Evolutionary conservation across 2,797 vertebrate species (phyloP).

Genomic region (Thaleichthys pacificus): DNA sequence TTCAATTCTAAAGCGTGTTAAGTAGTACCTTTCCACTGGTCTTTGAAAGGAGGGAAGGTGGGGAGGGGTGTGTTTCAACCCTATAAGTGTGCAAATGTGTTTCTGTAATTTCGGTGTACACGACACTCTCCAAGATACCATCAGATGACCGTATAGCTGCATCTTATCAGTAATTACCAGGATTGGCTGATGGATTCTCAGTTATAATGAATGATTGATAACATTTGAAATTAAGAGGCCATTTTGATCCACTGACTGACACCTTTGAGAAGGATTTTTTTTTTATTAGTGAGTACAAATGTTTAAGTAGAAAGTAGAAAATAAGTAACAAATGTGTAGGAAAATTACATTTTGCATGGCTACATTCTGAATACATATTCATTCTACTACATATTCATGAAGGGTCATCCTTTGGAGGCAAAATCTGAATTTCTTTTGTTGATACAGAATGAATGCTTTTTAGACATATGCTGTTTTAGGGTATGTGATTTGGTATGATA

Average conservation of each 20-base stretch:
- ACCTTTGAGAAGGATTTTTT: conserved; percentile 49
- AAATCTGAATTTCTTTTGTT: not conserved
- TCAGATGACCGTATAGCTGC: conserved; percentile 35
- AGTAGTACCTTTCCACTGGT: conserved; percentile 71
- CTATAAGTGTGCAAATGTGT: conserved; percentile 76
- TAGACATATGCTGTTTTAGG: not conserved
- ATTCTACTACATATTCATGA: conserved; percentile 38
- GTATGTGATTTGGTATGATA: not conserved
- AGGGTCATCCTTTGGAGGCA: not conserved
- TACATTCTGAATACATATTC: conserved; percentile 35
- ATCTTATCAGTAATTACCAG: conserved; percentile 78
- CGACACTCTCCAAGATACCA: conserved; percentile 34
- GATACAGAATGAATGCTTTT: conserved; percentile 15
- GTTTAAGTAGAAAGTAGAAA: conserved; percentile 74
- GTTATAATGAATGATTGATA: conserved; percentile 76
- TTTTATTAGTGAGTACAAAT: conserved; percentile 72
- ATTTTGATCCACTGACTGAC: conserved; percentile 57
- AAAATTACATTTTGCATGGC: conserved; percentile 54
- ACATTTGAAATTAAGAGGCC: conserved; percentile 62
- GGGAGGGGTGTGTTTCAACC: conserved; percentile 35
- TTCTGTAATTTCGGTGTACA: conserved; percentile 57
- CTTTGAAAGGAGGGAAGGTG: conserved; percentile 52
- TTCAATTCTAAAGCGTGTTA: conserved; percentile 71
- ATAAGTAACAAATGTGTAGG: conserved; percentile 52
- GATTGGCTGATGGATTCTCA: conserved; percentile 73